Conservation (phyloP, 2,797 vertebrate species). For the Chelonia mydas region DNA sequence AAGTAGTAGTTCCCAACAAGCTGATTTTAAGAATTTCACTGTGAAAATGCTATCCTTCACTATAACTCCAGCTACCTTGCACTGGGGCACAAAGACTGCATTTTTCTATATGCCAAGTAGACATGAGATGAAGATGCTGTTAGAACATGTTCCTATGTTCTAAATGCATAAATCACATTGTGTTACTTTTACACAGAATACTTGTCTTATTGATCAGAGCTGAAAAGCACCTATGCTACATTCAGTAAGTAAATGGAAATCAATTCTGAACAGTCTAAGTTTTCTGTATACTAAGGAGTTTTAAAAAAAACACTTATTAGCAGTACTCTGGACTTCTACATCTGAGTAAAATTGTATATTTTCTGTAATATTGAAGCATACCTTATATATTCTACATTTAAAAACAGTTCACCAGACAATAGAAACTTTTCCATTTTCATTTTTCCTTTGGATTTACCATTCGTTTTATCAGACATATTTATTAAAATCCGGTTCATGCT, state of each 20-base stretch:
- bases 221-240: neutral
- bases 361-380: neutral
- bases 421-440: neutral
- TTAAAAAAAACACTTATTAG: neutral
- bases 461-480: constrained; percentile 31
- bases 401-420: neutral
- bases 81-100: neutral
- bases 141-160: too few relatives aligned
- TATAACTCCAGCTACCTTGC: neutral
- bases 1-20: neutral
- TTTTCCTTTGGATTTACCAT: neutral
- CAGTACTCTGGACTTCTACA: neutral
- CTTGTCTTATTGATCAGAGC: neutral
- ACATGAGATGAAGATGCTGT: neutral
- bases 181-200: neutral
- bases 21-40: neutral
- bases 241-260: neutral
- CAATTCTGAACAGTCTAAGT: neutral
- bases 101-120: neutral
- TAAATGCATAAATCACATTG: neutral
- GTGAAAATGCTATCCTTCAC: neutral
- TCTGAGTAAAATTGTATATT: neutral
- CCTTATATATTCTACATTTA: neutral
- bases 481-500: constrained; percentile 57
- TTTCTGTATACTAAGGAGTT: neutral